phyloP scores from a whole-genome alignment of 2,888 invertebrate genomes.

The Xylota sylvarum region DNA sequence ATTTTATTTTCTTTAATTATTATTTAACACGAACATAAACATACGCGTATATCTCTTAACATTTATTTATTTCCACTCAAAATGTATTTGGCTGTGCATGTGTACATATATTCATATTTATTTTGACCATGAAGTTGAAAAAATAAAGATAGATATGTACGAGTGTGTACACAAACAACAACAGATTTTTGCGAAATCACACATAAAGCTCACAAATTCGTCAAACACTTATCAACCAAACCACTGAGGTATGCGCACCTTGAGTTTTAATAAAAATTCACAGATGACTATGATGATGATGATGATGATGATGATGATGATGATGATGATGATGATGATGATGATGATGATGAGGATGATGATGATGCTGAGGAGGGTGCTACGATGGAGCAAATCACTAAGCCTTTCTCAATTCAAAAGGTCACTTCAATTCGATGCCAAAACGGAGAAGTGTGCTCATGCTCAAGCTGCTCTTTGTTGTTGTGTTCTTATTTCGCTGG shows the following conservation, averaged over 20 bases:
- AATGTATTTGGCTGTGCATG: slow-evolving; percentile 33
- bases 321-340: too few species aligned
- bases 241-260: slow-evolving; percentile 66
- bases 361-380: not conserved
- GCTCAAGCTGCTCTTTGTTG: slow-evolving; percentile 25
- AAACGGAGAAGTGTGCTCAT: slow-evolving; percentile 51
- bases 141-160: slow-evolving; percentile 15
- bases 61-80: slow-evolving; percentile 26
- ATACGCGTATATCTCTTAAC: slow-evolving; percentile 7
- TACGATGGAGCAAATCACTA: slow-evolving; percentile 38
- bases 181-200: slow-evolving; percentile 40
- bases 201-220: slow-evolving; percentile 32
- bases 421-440: slow-evolving; percentile 65
- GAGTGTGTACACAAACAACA: slow-evolving; percentile 10
- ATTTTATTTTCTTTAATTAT: slow-evolving; percentile 2
- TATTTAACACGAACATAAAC: slow-evolving; percentile 20
- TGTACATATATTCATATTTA: slow-evolving; percentile 18
- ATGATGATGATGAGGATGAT: not conserved
- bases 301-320: not conserved
- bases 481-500: slow-evolving; percentile 39
- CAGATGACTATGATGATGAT: slow-evolving; percentile 23
- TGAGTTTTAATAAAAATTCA: slow-evolving; percentile 65
- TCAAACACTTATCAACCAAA: slow-evolving; percentile 54
- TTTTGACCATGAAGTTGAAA: slow-evolving; percentile 45
- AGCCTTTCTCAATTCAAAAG: slow-evolving; percentile 51